phyloP scores from a whole-genome alignment of 2,888 invertebrate genomes.

The Herminia tarsipennalis region DNA sequence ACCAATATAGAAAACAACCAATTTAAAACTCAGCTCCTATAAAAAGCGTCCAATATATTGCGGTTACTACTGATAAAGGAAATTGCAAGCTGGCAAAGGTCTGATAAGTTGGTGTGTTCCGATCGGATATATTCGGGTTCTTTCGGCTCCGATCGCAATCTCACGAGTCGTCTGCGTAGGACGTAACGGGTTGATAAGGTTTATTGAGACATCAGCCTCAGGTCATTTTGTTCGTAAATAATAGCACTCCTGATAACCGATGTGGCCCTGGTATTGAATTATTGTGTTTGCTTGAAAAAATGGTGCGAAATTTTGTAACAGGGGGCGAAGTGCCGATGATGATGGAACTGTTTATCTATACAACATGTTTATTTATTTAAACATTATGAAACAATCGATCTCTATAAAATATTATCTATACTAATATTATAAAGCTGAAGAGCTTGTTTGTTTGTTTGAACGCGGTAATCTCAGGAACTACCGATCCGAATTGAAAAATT shows the following conservation, averaged over 20 bases:
- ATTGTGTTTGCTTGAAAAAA: background rate
- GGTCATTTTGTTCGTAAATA: constrained; percentile 9
- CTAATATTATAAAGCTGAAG: too few relatives aligned
- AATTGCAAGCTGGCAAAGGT: constrained; percentile 12
- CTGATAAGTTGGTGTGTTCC: constrained; percentile 4
- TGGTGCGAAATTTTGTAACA: too few relatives aligned
- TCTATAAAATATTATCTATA: too few relatives aligned
- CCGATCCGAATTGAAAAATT: too few relatives aligned
- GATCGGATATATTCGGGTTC: constrained; percentile 1
- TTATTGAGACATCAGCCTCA: constrained; percentile 16
- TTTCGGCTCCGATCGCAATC: constrained; percentile 22
- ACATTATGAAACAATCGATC: too few relatives aligned
- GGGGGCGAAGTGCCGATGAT: too few relatives aligned
- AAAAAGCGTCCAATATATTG: constrained; percentile 11
- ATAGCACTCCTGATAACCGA: constrained; percentile 1
- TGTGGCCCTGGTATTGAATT: background rate
- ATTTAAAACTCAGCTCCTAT: background rate
- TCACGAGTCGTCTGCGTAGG: constrained; percentile 15
- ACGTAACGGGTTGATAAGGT: constrained; percentile 19
- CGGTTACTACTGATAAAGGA: constrained; percentile 25
- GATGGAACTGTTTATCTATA: too few relatives aligned
- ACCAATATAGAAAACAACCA: background rate
- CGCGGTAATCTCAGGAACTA: too few relatives aligned
- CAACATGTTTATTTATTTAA: too few relatives aligned
- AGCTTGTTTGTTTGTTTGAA: too few relatives aligned